Percentiles rank a stretch among this genome's conserved stretches.
Evolutionary conservation across 2,888 invertebrate genomes (phyloP).

Genomic region (Tyria jacobaeae): DNA sequence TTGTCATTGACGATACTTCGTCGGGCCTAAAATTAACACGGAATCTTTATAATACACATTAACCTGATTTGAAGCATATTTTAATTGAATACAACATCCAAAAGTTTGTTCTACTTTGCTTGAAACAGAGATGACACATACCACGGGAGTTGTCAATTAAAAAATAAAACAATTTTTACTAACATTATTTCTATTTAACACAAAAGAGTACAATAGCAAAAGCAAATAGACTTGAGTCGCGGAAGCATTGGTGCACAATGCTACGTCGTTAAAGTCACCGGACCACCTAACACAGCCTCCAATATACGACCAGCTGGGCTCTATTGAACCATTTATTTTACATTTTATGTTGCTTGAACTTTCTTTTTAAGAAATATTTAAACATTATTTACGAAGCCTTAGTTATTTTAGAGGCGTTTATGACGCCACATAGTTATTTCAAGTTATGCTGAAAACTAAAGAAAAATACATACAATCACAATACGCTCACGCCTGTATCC

Average conservation of each 20-base stretch:
- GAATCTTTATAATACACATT: too few species aligned
- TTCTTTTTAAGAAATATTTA: conserved; percentile 4
- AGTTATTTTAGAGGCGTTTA: too few species aligned
- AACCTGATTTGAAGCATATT: too few species aligned
- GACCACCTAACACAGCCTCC: conserved; percentile 7
- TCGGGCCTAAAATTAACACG: too few species aligned
- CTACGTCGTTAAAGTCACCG: conserved; percentile 9
- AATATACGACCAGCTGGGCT: not conserved
- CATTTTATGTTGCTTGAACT: conserved; percentile 7
- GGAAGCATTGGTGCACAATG: conserved; percentile 11
- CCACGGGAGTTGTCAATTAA: not conserved
- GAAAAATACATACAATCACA: too few species aligned
- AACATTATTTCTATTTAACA: not conserved
- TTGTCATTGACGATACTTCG: too few species aligned
- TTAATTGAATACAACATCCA: too few species aligned
- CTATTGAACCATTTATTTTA: conserved; percentile 8
- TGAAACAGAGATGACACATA: not conserved
- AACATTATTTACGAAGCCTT: not conserved
- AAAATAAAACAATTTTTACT: not conserved
- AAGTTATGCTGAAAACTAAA: too few species aligned
- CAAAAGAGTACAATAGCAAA: conserved; percentile 1
- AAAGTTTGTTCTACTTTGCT: not conserved
- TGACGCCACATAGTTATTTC: too few species aligned
- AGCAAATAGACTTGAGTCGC: conserved; percentile 1
- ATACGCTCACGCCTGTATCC: too few species aligned